A percentile compares a stretch with the other conserved stretches of the same genome.
Conservation (phyloP, 2,113 vertebrate genomes). For the Psophia crepitans region DNA sequence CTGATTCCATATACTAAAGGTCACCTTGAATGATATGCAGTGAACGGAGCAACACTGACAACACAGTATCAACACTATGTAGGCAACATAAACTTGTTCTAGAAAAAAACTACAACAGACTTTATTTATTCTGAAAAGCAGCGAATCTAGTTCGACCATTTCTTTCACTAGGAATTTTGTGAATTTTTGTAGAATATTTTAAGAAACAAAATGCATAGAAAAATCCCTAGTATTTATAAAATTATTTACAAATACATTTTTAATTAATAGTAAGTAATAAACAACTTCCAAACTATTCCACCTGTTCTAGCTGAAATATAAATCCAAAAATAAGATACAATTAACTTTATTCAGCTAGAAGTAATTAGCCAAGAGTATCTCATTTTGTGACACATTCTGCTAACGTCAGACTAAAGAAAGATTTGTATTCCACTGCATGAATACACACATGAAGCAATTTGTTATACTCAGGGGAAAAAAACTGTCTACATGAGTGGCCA, state of each 20-base stretch:
- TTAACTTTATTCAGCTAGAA: neutral
- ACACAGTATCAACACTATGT: neutral
- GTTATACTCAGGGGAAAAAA: neutral
- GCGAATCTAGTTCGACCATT: neutral
- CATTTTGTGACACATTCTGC: neutral
- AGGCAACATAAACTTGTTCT: neutral
- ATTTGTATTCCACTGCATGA: neutral
- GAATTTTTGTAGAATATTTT: neutral
- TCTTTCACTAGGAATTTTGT: neutral
- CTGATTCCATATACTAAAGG: neutral
- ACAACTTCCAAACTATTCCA: neutral
- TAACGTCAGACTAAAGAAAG: neutral
- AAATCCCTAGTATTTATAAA: neutral
- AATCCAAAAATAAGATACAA: neutral
- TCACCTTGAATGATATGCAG: neutral
- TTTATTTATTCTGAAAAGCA: neutral
- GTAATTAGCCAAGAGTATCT: neutral
- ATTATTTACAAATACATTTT: neutral
- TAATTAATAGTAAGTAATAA: neutral
- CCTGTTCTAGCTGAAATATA: neutral
- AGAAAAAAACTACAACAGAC: neutral
- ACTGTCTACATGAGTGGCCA: neutral
- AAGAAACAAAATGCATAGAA: neutral
- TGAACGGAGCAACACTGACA: neutral
- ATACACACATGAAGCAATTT: neutral